Evolutionary conservation across 2,113 vertebrate species (phyloP), one percentile per base, ranked within the genome.

Genomic region (Nannobrachium achirus): DNA sequence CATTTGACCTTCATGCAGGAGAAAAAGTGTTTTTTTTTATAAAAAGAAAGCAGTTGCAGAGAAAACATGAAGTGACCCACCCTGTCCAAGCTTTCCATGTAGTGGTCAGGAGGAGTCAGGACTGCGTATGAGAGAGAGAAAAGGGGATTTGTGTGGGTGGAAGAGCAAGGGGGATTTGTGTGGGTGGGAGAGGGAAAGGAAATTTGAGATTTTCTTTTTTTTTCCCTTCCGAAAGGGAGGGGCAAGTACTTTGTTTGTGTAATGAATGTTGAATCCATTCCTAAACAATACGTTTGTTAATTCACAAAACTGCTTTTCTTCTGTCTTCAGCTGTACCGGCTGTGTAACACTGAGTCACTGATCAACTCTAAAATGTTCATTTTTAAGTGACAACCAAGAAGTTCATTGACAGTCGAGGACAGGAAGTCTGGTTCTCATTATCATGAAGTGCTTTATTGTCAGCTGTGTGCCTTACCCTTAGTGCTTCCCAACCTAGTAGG

Each of bases 131-230:
- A 66, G 46, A 80, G 71, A 2, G 9, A 33, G 25, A 33, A 69
- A 25, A 80, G 46, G 52, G 44, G 53, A 65, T 48, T 61, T 56
- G 33, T 63, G 48, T 66, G 58, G 25, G 72, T 20, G 46, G 52
- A 52, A 7, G 75, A 15, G 25, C 25, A 33, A 5, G 25, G 25
- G 25, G 44, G 56, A 65, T 45, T 61, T 56, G 33, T 63, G 48
- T 64, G 58, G 25, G 72, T 18, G 46, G 52, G 56, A 81, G 76
- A 75, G 84, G 81, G 56, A 74, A 19, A 9, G 15, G 79, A 76
- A 84, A 87, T 80, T 1, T 84, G 65, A 83, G 52, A 76, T 18
- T 40, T 63, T 9, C 4, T 1, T 3, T 2, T 48, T 7, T 51
- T 62, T 80, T 61, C 62, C 10, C 8, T 50, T 16, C n/a, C 6